Percentiles rank a stretch among this genome's conserved stretches.
Evolutionary conservation across 2,113 vertebrate species (phyloP).

Genomic region (Riparia riparia): DNA sequence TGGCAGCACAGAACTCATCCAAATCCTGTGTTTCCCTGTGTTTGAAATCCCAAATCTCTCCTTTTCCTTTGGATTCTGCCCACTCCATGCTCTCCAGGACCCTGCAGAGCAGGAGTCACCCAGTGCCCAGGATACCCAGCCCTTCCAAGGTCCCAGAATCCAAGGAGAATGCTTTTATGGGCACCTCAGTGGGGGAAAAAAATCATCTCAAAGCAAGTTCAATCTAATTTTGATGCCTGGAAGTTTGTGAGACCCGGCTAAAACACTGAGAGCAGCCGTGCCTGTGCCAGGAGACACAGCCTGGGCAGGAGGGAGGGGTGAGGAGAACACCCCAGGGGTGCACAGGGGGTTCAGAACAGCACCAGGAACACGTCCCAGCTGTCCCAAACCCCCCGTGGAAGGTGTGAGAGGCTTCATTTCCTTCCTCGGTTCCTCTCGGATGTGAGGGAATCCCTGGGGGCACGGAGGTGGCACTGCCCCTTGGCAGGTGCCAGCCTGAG

Average conservation of each 20-base stretch:
- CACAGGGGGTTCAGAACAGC: background rate
- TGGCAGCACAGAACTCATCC: background rate
- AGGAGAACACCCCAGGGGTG: background rate
- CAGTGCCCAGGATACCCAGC: background rate
- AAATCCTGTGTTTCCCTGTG: accelerated
- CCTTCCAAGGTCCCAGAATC: background rate
- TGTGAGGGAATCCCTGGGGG: accelerated
- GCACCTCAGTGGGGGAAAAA: background rate
- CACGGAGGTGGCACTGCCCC: background rate
- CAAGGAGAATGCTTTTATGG: background rate
- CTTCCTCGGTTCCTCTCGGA: background rate
- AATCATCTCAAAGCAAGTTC: background rate
- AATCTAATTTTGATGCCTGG: background rate
- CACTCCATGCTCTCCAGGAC: accelerated
- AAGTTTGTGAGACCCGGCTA: background rate
- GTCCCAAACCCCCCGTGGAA: background rate
- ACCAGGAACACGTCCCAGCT: background rate
- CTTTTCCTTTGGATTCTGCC: background rate
- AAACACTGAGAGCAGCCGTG: accelerated
- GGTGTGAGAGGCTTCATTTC: background rate
- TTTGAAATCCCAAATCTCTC: background rate
- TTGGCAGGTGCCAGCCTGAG: accelerated
- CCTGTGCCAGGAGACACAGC: background rate
- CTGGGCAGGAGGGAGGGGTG: background rate
- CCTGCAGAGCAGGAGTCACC: background rate